Base-by-base conservation (phyloP, 2,888 invertebrate genomes). In the Drosophila kanekoi region DNA sequence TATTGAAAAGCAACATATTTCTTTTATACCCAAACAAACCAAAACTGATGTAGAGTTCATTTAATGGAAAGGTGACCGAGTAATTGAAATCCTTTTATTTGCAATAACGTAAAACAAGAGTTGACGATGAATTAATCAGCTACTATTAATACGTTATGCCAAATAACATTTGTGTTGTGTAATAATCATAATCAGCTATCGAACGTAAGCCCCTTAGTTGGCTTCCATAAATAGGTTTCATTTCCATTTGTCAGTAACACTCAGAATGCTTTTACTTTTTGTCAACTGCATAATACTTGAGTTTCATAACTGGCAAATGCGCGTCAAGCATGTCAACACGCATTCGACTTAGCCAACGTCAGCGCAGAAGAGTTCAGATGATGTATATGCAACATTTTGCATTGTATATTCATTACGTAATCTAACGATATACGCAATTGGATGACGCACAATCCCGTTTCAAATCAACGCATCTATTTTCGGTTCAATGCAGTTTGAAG, bases 381-480 rank as follows among this genome's bases (percentile, higher is more conserved):
- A 62, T 71, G 75, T 59, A 62, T 75, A 23, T 51, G 56, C 43
- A 37, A 63, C 62, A 43, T 54, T 62, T 28, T 44, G 20, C 18
- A 41, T 45, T 43, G 48, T 35, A 20, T n/a, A 48, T 60, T 44
- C 45, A 49, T 43, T 56, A 51, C 37, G 38, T 28, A 52, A 40
- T 14, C 11, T n/a, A n/a, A 16, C 23, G 33, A 14, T 48, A 37
- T 18, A 38, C 16, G 10, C 13, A 20, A 49, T 16, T 41, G 53
- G 40, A 74, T 74, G 63, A 72, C 70, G 51, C 54, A 64, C 41
- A 43, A 16, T 8, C n/a, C 28, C 28, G 18, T 33, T 51, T 69
- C 57, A 63, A 45, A 74, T 63, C 49, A 69, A 49, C 63, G 44
- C 5, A 28, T 60, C 43, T 51, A 72, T 60, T 72, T 66, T 60